Evolutionary conservation across 1,140 invertebrate genomes (phyloP).

Genomic region (Drosophila orosa): DNA sequence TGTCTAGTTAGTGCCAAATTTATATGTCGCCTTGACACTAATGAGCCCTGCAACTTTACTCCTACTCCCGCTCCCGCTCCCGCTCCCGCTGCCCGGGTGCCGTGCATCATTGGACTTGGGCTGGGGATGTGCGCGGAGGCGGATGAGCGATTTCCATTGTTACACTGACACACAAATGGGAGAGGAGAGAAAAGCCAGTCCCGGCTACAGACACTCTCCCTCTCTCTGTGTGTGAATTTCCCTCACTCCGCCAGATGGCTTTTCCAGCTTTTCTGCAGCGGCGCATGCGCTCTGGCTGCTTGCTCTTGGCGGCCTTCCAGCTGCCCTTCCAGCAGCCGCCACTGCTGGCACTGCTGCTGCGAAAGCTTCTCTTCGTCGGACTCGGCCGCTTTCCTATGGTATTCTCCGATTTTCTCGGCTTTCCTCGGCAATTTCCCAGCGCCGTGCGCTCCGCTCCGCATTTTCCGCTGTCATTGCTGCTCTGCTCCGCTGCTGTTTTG

Average conservation of each 20-base stretch:
- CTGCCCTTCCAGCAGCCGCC: slow-evolving; percentile 44
- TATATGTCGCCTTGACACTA: slow-evolving; percentile 77
- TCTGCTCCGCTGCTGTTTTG: slow-evolving; percentile 67
- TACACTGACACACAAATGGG: slow-evolving; percentile 76
- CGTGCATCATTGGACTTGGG: slow-evolving; percentile 10
- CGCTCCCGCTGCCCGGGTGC: slow-evolving; percentile 1
- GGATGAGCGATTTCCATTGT: slow-evolving; percentile 62
- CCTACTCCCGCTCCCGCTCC: background rate
- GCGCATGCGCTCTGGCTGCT: slow-evolving; percentile 68
- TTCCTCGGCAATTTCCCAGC: slow-evolving; percentile 57
- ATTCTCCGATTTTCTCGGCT: slow-evolving; percentile 17
- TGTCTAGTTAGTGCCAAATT: slow-evolving; percentile 71
- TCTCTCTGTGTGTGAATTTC: background rate
- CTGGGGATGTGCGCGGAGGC: background rate
- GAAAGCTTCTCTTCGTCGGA: slow-evolving; percentile 39
- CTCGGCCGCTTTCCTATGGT: slow-evolving; percentile 4
- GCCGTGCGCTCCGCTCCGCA: slow-evolving; percentile 58
- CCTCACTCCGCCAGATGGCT: background rate
- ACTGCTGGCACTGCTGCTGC: slow-evolving; percentile 10
- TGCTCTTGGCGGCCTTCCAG: slow-evolving; percentile 21
- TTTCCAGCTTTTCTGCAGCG: slow-evolving; percentile 62
- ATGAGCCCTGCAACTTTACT: slow-evolving; percentile 59
- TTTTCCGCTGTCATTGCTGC: slow-evolving; percentile 70
- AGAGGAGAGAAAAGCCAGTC: slow-evolving; percentile 1
- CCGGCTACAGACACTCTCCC: background rate